A percentile compares a stretch with the other conserved stretches of the same genome.
phyloP scores from a whole-genome alignment of 2,888 invertebrate species.

The Heliconius erato region DNA sequence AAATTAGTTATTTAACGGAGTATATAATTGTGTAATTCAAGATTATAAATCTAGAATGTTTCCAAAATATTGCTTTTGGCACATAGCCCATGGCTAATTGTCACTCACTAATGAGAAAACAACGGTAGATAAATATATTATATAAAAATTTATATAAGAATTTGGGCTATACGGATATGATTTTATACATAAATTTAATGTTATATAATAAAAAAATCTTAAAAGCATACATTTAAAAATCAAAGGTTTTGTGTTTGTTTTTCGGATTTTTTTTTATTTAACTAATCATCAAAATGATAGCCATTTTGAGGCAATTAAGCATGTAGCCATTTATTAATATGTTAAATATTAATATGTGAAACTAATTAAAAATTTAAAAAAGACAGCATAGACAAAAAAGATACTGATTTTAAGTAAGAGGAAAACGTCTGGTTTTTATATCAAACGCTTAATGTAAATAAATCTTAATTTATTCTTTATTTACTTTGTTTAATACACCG shows the following conservation, averaged over 20 bases:
- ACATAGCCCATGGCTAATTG: conserved; percentile 6
- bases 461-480: neutral
- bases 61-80: conserved; percentile 28
- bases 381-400: no score
- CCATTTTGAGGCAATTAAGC: no score
- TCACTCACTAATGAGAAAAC: conserved; percentile 21
- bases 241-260: no score
- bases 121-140: conserved; percentile 2
- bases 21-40: conserved; percentile 6
- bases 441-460: neutral
- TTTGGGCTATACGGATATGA: neutral
- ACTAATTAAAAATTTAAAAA: no score
- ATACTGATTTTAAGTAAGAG: no score
- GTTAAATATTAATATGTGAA: no score
- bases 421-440: no score
- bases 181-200: conserved; percentile 12
- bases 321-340: no score
- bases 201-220: neutral
- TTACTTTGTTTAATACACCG: neutral
- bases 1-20: neutral
- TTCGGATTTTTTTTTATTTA: no score
- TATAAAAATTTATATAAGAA: neutral
- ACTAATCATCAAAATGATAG: no score
- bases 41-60: conserved; percentile 14
- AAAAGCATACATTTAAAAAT: neutral